Percentiles rank a stretch among this genome's conserved stretches.
phyloP scores from a whole-genome alignment of 2,113 vertebrate species.

The Narcine bancroftii region DNA sequence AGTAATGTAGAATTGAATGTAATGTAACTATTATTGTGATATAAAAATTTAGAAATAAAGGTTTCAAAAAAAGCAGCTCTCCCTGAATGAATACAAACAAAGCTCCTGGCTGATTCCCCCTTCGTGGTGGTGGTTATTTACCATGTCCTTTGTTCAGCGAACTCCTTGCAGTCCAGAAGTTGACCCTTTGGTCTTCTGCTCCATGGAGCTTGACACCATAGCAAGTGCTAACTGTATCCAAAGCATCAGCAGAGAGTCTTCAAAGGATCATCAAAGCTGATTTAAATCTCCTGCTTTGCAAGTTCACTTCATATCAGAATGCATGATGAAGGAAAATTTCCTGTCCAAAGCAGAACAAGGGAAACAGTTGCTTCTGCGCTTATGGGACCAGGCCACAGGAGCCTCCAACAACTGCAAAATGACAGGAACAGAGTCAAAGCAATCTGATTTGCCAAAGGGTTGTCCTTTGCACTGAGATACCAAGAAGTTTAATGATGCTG shows the following conservation, averaged over 20 bases:
- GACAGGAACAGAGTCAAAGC: too few species aligned
- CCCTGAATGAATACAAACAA: neutral
- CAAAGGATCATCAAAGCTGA: constrained; percentile 14
- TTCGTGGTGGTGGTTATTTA: neutral
- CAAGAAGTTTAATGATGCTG: too few species aligned
- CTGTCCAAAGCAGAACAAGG: neutral
- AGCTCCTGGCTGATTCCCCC: neutral
- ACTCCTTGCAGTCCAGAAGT: too few species aligned
- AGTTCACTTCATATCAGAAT: constrained; percentile 28
- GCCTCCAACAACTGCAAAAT: neutral
- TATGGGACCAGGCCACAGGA: neutral
- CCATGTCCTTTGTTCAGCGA: neutral
- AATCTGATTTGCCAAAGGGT: too few species aligned
- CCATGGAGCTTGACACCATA: neutral
- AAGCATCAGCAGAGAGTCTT: neutral
- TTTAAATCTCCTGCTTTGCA: constrained; percentile 17
- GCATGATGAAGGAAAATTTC: neutral
- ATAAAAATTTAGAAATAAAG: too few species aligned
- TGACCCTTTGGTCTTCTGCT: neutral
- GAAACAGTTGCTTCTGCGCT: constrained; percentile 20
- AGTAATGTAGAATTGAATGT: too few species aligned
- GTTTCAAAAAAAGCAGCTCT: too few species aligned
- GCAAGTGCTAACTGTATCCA: constrained; percentile 2
- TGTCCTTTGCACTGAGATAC: too few species aligned
- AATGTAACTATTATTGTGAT: too few species aligned